Evolutionary conservation across 2,113 vertebrate species (phyloP), one percentile per base, ranked within the genome.

Genomic region (Myotis brandtii): DNA sequence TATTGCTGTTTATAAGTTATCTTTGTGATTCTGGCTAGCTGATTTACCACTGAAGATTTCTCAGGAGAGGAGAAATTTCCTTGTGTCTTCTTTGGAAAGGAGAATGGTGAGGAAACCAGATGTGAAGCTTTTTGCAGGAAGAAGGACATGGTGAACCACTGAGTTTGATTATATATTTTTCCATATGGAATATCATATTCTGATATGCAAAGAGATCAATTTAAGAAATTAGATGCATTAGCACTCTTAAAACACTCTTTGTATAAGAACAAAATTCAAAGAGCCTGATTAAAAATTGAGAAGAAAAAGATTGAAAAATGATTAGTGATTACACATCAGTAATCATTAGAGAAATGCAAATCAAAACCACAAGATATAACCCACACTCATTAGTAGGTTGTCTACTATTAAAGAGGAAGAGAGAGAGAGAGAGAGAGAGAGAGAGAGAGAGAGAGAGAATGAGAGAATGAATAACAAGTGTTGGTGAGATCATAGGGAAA

Each of bases 141-240:
- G 25, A 5, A 83, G 21, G 23, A 43, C 20, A n/a, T 86, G 23
- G n/a, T 80, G 3, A 56, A 75, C 48, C 46, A 16, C 54, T 79
- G 66, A 82, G 34, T 72, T 85, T 93, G 56, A 84, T 64, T 54
- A 69, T 90, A 25, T 72, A 8, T 40, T 91, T 95, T 91, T 66
- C 75, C 11, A 34, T 59, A 40, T 62, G 52, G 18, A 72, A 37
- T 75, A 64, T 75, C 27, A 50, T 75, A 37, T 76, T 93, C 34
- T 86, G 83, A 79, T 64, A 17, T 4, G 20, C 40, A 89, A 86
- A 54, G 25, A 46, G 54, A 43, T 30, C 34, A 62, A 4, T 69
- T 91, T 82, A 93, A 86, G 54, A 88, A 86, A 86, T 95, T 79
- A 27, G 16, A 81, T 85, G 1, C 17, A 25, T 52, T 62, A 76